Evolutionary conservation across 2,113 vertebrate genomes (phyloP).

Genomic region (Campylomormyrus tamandua): DNA sequence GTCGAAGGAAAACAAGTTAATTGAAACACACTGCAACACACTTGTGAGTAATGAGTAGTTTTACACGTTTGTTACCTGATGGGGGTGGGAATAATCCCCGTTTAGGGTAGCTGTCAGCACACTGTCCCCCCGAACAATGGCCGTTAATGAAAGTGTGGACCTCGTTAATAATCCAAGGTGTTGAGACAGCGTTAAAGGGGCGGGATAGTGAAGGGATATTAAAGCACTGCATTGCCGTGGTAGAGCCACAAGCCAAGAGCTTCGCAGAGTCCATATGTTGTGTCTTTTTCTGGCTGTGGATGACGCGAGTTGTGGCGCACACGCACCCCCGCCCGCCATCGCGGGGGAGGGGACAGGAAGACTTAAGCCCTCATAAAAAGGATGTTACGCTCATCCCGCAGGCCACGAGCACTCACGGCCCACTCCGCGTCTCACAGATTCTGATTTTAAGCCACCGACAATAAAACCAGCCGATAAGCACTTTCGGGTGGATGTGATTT

Average conservation of each 20-base stretch:
- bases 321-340: neutral
- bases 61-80: neutral
- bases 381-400: neutral
- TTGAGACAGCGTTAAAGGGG: neutral
- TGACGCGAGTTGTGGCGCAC: neutral
- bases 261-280: slow-evolving; percentile 11
- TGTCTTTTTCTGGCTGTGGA: slow-evolving; percentile 3
- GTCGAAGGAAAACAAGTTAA: slow-evolving; percentile 3
- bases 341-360: neutral
- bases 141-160: neutral
- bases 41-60: slow-evolving; percentile 13
- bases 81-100: neutral
- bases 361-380: neutral
- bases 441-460: neutral
- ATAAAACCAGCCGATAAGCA: neutral
- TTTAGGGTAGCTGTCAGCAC: neutral
- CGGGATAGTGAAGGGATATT: neutral
- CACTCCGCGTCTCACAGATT: neutral
- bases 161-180: neutral
- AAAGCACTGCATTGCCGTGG: neutral
- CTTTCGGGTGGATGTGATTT: neutral
- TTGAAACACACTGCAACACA: slow-evolving; percentile 5
- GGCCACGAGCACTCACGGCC: neutral
- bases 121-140: neutral
- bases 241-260: neutral